phyloP scores from a whole-genome alignment of 2,797 vertebrate species.

The Tarsius wallacei region DNA sequence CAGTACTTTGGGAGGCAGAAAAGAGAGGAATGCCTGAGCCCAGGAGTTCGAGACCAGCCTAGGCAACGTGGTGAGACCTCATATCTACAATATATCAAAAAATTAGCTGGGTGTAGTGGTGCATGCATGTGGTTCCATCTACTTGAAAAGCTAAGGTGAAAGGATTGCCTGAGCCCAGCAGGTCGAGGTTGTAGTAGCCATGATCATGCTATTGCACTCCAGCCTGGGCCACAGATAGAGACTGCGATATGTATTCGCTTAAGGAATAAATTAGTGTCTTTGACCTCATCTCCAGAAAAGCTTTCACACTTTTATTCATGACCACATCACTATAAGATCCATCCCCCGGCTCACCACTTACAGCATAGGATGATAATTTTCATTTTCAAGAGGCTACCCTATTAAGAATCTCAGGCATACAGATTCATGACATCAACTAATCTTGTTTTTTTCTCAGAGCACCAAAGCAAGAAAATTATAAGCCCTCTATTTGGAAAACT shows the following conservation, averaged over 20 bases:
- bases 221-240: no score
- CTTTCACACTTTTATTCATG: neutral
- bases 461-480: constrained; percentile 40
- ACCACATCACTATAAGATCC: neutral
- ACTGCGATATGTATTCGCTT: neutral
- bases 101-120: no score
- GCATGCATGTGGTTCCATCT: no score
- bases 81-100: no score
- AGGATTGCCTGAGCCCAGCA: no score
- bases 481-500: neutral
- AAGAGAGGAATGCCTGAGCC: no score
- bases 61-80: no score
- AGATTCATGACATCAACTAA: constrained; percentile 26
- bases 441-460: constrained; percentile 31
- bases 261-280: constrained; percentile 3
- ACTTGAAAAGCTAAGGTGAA: no score
- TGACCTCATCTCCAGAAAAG: neutral
- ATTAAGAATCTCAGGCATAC: neutral
- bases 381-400: constrained; percentile 42
- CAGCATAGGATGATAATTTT: neutral
- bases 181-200: no score
- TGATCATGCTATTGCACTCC: no score
- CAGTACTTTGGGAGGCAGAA: no score
- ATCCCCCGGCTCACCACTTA: neutral
- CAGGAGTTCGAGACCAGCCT: no score